phyloP scores from a whole-genome alignment of 2,888 invertebrate genomes.

The Acanthococcus lagerstroemiae region DNA sequence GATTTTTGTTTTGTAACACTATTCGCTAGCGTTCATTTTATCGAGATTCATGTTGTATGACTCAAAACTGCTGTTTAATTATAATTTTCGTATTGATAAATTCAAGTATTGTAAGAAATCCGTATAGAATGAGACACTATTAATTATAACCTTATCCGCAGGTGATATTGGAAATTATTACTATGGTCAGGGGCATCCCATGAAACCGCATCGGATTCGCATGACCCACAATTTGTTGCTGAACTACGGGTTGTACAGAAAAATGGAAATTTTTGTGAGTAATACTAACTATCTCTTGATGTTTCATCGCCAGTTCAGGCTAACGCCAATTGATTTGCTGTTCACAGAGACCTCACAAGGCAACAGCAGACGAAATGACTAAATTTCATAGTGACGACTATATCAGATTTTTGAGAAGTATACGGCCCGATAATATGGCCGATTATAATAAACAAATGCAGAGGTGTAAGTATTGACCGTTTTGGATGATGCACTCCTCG shows the following conservation, averaged over 20 bases:
- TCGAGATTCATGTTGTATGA: too few relatives aligned
- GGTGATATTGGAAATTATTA: slow-evolving; percentile 99
- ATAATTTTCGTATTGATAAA: too few relatives aligned
- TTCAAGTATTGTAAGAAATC: too few relatives aligned
- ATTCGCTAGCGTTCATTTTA: too few relatives aligned
- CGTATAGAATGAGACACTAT: too few relatives aligned
- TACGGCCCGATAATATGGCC: slow-evolving; percentile 97
- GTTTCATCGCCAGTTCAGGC: not conserved
- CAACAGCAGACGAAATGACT: slow-evolving; percentile 98
- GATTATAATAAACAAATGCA: slow-evolving; percentile 99
- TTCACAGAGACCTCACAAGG: slow-evolving; percentile 90
- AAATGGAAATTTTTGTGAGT: slow-evolving; percentile 99
- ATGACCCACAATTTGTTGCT: slow-evolving; percentile 98
- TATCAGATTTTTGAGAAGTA: slow-evolving; percentile 89
- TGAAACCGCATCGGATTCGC: slow-evolving; percentile 99
- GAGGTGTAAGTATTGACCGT: slow-evolving; percentile 69
- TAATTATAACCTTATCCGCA: too few relatives aligned
- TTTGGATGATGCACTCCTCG: too few relatives aligned
- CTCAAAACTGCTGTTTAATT: too few relatives aligned
- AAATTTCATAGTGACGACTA: slow-evolving; percentile 99
- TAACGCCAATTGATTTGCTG: not conserved
- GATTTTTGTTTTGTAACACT: too few relatives aligned
- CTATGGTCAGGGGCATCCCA: slow-evolving; percentile 99
- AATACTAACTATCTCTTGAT: too few relatives aligned
- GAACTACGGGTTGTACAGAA: slow-evolving; percentile 96